Base-by-base conservation (phyloP, 2,888 invertebrate species). In the Ichneumoninae sp. region DNA sequence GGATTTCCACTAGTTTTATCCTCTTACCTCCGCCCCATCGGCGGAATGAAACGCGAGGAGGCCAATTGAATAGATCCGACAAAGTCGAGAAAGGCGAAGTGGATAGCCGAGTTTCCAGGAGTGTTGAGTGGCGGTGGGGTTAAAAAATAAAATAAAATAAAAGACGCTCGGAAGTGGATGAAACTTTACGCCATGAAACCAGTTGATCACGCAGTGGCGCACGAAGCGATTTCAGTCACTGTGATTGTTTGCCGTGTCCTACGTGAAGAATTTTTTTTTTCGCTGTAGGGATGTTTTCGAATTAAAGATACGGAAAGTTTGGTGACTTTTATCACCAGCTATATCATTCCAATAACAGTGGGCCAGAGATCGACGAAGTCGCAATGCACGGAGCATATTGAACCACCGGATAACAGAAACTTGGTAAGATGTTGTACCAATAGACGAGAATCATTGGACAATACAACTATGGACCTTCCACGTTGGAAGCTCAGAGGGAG, bases 41-140 rank as follows among this genome's bases (percentile, higher is more conserved):
- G 52, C 30, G 63, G 26, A 63, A 63, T 63, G 63, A 63, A 63
- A 63, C 63, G 30, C 63, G 30, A 33, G 63, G 6, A 33, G 30
- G 63, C 30, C 63, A 63, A 63, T 63, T 63, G 63, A 63, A 63
- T 63, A 33, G 63, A 63, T 63, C 63, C 63, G 63, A 63, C 63
- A 33, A 63, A 63, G 63, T 63, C 63, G 33, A 63, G 63, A n/a
- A 33, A 63, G 13, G 30, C 16, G 63, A n/a, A 63, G 33, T 63
- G 16, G 63, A 63, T 47, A 13, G 63, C 30, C 16, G 16, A 63
- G 33, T 63, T 63, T 63, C 63, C 26, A 16, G 60, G 33, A 63
- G 63, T 63, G 63, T 63, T 33, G 30, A 63, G 33, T n/a, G 16
- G 63, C 16, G 33, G 63, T 2, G 44, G 44, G 44, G 44, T 47